These are phyloP conservation scores for Crotalus viridis DNA, from an alignment of 2,113 vertebrate genomes.

Conservation along the genomic window DNA sequence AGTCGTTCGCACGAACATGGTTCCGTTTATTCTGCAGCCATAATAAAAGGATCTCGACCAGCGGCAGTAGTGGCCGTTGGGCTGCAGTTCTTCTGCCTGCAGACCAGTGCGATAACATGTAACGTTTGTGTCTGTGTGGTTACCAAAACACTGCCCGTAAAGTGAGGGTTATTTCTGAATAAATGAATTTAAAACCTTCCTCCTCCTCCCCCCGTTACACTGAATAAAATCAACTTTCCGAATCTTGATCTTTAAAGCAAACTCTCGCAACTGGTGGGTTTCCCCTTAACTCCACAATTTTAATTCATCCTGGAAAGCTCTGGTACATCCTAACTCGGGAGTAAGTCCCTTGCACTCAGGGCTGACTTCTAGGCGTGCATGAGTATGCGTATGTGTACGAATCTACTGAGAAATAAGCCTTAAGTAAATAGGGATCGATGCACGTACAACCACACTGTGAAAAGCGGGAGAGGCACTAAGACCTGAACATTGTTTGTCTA, in stretches of 20 bases:
- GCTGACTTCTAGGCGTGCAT: not conserved
- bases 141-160: not conserved
- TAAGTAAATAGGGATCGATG: not conserved
- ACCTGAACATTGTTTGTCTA: not conserved
- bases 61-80: not conserved
- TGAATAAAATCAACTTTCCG: not conserved
- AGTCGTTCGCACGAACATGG: not conserved
- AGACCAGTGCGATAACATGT: no score
- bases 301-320: not conserved
- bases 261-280: not conserved
- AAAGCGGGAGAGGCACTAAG: not conserved
- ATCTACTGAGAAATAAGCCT: not conserved
- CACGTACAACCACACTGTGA: not conserved
- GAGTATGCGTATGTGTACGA: not conserved
- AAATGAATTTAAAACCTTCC: not conserved
- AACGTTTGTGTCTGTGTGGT: no score
- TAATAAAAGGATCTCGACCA: not conserved
- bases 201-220: not conserved
- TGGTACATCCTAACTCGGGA: not conserved
- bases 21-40: not conserved
- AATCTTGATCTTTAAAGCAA: not conserved
- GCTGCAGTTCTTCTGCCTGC: not conserved
- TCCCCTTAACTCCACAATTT: not conserved
- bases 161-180: not conserved
- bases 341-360: not conserved